phyloP scores from a whole-genome alignment of 2,797 vertebrate species.

The Salmo trutta region DNA sequence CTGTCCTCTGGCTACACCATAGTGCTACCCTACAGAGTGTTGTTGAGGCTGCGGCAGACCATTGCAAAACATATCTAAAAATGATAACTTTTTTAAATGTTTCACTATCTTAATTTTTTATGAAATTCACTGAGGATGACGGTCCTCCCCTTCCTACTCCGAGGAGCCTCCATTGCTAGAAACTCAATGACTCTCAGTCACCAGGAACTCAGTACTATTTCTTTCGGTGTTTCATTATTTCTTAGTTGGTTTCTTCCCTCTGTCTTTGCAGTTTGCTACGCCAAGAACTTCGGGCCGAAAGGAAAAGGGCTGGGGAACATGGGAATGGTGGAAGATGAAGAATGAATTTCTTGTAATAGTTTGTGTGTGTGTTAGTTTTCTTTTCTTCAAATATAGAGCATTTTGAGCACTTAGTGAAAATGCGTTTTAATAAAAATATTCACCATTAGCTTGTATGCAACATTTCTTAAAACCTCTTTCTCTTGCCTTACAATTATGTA shows the following conservation, averaged over 20 bases:
- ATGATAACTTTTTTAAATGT: too few species aligned
- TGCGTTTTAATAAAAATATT: background rate
- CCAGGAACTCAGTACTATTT: background rate
- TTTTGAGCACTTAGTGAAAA: background rate
- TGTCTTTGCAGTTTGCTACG: conserved; percentile 86
- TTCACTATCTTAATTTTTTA: too few species aligned
- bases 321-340: conserved; percentile 83
- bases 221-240: background rate
- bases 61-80: too few species aligned
- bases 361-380: too few species aligned
- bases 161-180: background rate
- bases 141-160: too few species aligned
- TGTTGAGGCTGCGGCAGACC: too few species aligned
- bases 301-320: conserved; percentile 93
- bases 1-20: too few species aligned
- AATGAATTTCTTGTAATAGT: conserved; percentile 57
- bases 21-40: too few species aligned
- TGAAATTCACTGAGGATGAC: too few species aligned
- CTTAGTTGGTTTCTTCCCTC: background rate
- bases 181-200: background rate
- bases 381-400: background rate
- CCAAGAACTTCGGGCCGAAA: conserved; percentile 96
- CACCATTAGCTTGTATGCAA: background rate
- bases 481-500: background rate
- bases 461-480: background rate